Base-by-base conservation (phyloP, 2,113 vertebrate genomes). In the Phylloscopus whistleri region DNA sequence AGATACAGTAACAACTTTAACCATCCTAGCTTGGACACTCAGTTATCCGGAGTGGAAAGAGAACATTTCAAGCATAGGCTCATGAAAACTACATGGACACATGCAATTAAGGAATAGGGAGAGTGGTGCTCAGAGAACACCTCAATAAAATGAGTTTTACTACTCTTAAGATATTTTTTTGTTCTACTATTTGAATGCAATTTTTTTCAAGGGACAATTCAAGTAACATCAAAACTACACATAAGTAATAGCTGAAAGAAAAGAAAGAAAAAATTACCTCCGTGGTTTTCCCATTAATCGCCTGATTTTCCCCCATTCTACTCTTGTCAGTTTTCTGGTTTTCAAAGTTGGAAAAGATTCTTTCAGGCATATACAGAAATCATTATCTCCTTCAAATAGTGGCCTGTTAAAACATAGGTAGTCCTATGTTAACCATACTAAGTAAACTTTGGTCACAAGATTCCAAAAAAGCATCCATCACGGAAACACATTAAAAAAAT, bases 301-400 rank as follows among this genome's bases (percentile, higher is more conserved):
- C 84, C 99, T 98, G 97, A 99, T 99, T 96, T 99, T 99, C 43
- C 99, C 99, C 99, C 99, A 99, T 94, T 99, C 99, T 78, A 99
- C 99, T 97, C 99, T 98, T 28, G 99, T 99, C 97, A 99, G 94
- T 93, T 99, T 99, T 97, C 99, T 98, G 44, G 99, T 99, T 98
- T 99, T 99, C 84, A 99, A 96, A 96, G 99, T 99, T 88, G 99
- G 99, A 90, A 99, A 99, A 93, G 99, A 99, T 94, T 99, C 99
- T 96, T 99, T 99, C 92, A 99, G 98, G 96, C 99, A 99, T 63
- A 99, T 98, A 97, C 99, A 99, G 97, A 99, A 99, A 92, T 99
- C 99, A 97, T 99, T 99, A 98, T 99, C 99, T 11, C 99, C 99
- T 97, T 99, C 99, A 98, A 99, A 99, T 72, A 99, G 98, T 8